Base-by-base conservation (phyloP, 2,797 vertebrate species). In the Falco berigora region DNA sequence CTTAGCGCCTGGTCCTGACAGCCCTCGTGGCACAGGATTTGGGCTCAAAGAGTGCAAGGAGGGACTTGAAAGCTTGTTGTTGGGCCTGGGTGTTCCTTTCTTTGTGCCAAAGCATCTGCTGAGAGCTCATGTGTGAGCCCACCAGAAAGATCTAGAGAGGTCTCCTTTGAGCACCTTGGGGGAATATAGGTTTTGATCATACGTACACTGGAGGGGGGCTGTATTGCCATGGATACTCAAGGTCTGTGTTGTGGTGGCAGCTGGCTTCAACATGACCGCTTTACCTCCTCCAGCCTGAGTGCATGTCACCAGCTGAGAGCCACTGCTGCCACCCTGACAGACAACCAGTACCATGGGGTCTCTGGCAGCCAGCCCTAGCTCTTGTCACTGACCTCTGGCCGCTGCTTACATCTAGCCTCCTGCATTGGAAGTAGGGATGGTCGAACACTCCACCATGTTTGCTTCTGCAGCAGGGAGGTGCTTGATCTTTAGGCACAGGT, bases 331-430 rank as follows among this genome's bases (percentile, higher is more conserved):
- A 8, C 4, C 44, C 28, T 46, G 64, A 36, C 53, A 36, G 20
- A 32, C 38, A 71, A 12, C 20, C 53, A 44, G 59, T 36, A 83
- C 36, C 59, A 32, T 0, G 1, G 46, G 22, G 36, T 8, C n/a
- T 59, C 50, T 47, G 63, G 55, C 67, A 68, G 75, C n/a, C 76
- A 49, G 14, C 28, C 38, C 56, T 27, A 69, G 34, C 3, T 25
- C 42, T n/a, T 24, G 1, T 6, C 27, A 23, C 32, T 50, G 62
- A 36, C 21, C 6, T 34, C 32, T 0, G 0, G 36, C 11, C 50
- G 10, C 49, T 42, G 62, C 53, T 82, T 36, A 9, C 16, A 16
- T n/a, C 25, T 21, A 58, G 24, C 15, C 46, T 56, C 44, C 25
- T 79, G 62, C 49, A 14, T 3, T 36, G 58, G 62, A 32, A 74